Base-by-base conservation (phyloP, 2,888 invertebrate species). In the Thumatha senex region DNA sequence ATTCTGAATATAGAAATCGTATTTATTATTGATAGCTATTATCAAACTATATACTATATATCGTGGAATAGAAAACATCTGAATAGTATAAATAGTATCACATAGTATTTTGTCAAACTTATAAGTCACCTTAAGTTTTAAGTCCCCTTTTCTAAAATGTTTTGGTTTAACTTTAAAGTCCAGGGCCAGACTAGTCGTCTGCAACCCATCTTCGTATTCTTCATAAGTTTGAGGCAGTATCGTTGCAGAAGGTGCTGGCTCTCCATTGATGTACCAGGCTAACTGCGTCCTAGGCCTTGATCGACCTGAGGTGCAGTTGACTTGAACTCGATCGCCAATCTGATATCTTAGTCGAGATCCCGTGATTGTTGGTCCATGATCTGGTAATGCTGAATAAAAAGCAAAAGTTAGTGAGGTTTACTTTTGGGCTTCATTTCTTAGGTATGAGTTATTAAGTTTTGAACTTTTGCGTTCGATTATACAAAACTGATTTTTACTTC, bases 231-330 rank as follows among this genome's bases (percentile, higher is more conserved):
- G 92, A 7, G 93, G 84, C 2, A 86, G 77, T 53, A 94, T 77
- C 7, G 93, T 87, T 4, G 79, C 74, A 2, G 92, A 67, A 31
- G 94, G 93, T 31, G 94, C 94, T 66, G 95, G 95, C 78, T 96
- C 95, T 24, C 96, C 96, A 85, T 97, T 97, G 86, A 97, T 95
- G 92, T 96, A 96, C 97, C 97, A 97, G 65, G 95, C 94, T 49
- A 97, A 93, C 74, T 94, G 94, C 51, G 96, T 96, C 11, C 96
- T 96, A 7, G 97, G 97, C 73, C 96, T 94, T 40, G 97, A 97
- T 64, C 95, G 93, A 12, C 95, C 95, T 34, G 97, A 96, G 7
- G 96, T 96, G 89, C 97, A 97, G 89, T 96, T 97, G 64, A 97
- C 95, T 60, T 95, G 93, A 31, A 97, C 96, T 42, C 94, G 92